These are phyloP conservation scores for Disparrhopalites patrizii DNA, from an alignment of 2,888 invertebrate genomes.

Conservation along the genomic window DNA sequence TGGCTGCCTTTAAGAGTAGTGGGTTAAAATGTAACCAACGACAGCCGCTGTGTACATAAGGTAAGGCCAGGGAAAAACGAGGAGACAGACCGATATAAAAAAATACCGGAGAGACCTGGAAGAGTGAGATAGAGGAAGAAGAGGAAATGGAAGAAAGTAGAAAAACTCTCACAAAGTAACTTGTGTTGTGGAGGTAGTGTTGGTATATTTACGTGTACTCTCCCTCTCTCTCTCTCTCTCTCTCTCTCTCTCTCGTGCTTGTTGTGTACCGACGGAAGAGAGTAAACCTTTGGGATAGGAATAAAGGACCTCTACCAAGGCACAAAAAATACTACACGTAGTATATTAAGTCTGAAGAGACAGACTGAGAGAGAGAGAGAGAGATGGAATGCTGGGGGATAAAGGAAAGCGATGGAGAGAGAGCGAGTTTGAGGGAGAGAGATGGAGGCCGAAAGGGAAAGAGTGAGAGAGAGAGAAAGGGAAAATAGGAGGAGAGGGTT, in stretches of 20 bases:
- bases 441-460: slow-evolving; percentile 15
- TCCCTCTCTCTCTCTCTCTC: too few relatives aligned
- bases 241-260: too few relatives aligned
- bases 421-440: slow-evolving; percentile 12
- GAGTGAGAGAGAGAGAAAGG: slow-evolving; percentile 14
- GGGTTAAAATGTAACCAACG: slow-evolving; percentile 4
- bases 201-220: not conserved
- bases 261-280: too few relatives aligned
- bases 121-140: too few relatives aligned
- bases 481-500: slow-evolving; percentile 13
- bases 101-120: not conserved
- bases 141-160: not conserved
- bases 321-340: too few relatives aligned
- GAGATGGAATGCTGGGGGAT: not conserved
- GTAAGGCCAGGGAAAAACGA: not conserved
- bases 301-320: too few relatives aligned
- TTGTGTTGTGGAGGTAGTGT: not conserved
- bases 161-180: not conserved
- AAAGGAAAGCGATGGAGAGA: not conserved
- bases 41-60: too few relatives aligned
- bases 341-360: too few relatives aligned
- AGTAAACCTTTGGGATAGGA: too few relatives aligned
- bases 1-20: too few relatives aligned
- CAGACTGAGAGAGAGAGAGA: not conserved
- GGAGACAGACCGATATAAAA: not conserved